Evolutionary conservation across 2,797 vertebrate species (phyloP).

Genomic region (Brachymystax lenok): DNA sequence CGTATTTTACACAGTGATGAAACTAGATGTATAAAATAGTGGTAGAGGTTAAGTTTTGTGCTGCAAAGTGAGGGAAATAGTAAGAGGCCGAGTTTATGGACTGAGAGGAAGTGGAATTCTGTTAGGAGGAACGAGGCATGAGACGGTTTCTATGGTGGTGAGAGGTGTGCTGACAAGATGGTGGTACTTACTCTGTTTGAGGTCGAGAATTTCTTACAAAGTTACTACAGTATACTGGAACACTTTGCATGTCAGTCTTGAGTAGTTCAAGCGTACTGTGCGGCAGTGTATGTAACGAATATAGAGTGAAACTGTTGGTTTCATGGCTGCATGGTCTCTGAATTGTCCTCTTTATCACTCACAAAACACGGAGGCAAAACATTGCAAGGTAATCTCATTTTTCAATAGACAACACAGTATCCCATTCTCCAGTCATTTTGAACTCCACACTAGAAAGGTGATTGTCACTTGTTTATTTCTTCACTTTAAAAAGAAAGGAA

Average conservation of each 20-base stretch:
- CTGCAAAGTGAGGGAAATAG: constrained; percentile 68
- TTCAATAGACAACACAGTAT: constrained; percentile 67
- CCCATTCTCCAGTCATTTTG: constrained; percentile 69
- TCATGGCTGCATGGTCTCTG: constrained; percentile 48
- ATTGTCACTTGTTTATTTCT: constrained; percentile 84
- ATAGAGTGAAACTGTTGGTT: constrained; percentile 50
- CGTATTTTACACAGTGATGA: constrained; percentile 69
- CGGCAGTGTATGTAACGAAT: constrained; percentile 23
- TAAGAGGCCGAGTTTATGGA: constrained; percentile 68
- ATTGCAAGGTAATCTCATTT: constrained; percentile 52
- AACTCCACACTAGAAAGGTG: constrained; percentile 77
- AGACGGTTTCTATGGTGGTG: constrained; percentile 65
- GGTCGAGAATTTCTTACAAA: constrained; percentile 1
- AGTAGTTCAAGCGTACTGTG: constrained; percentile 34
- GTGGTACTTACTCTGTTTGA: not conserved
- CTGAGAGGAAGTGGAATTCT: constrained; percentile 43
- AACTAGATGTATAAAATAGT: constrained; percentile 49
- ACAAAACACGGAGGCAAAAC: constrained; percentile 64
- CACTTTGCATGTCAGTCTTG: constrained; percentile 7
- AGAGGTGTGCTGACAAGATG: not conserved
- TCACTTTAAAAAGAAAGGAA: constrained; percentile 77
- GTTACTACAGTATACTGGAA: constrained; percentile 22
- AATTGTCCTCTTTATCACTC: constrained; percentile 54
- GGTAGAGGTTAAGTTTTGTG: constrained; percentile 57
- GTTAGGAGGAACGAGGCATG: constrained; percentile 60